Evolutionary conservation across 2,888 invertebrate species (phyloP).

Genomic region (Lysandra bellargus): DNA sequence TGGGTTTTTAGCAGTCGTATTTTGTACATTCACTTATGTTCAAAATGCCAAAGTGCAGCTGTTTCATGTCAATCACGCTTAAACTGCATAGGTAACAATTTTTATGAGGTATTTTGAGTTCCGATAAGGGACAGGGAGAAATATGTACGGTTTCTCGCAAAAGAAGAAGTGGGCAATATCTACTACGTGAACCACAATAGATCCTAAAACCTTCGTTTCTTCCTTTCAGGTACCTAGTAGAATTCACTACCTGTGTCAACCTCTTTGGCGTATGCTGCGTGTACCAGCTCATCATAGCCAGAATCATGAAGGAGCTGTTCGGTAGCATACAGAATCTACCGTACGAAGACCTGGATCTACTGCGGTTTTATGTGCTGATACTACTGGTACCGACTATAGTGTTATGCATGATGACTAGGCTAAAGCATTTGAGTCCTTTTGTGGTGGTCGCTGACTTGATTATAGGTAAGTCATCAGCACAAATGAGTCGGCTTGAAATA

Average conservation of each 20-base stretch:
- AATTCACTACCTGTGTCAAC: conserved; percentile 53
- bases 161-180: too few relatives aligned
- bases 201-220: too few relatives aligned
- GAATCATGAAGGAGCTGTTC: conserved; percentile 55
- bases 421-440: conserved; percentile 60
- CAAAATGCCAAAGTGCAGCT: too few relatives aligned
- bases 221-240: conserved; percentile 56
- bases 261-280: conserved; percentile 61
- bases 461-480: conserved; percentile 47
- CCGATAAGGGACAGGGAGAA: too few relatives aligned
- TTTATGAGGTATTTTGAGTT: too few relatives aligned
- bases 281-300: conserved; percentile 63
- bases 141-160: too few relatives aligned
- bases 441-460: conserved; percentile 57
- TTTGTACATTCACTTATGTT: too few relatives aligned
- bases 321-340: conserved; percentile 8
- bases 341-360: not conserved
- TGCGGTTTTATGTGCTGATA: conserved; percentile 53
- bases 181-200: too few relatives aligned
- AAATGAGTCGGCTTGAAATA: too few relatives aligned
- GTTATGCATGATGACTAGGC: conserved; percentile 55
- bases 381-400: conserved; percentile 48
- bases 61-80: too few relatives aligned
- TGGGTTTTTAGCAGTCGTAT: too few relatives aligned
- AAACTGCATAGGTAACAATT: too few relatives aligned